Evolutionary conservation across 2,888 invertebrate species (phyloP), one percentile per base, ranked within the genome.

Genomic region (Oscheius myriophilus): DNA sequence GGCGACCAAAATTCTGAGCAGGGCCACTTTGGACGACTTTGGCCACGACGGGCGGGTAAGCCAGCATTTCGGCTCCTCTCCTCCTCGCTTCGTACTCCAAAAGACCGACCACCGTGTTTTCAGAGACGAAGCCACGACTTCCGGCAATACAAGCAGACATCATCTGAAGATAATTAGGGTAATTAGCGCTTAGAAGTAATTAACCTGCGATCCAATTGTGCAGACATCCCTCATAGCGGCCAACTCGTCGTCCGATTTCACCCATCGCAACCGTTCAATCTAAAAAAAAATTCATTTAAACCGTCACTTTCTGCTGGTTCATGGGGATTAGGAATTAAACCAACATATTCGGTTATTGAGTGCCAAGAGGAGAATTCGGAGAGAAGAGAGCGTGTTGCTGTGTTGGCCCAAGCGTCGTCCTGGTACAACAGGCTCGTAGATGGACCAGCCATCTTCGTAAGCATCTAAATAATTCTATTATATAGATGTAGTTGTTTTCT

Each of bases 31-130:
- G n/a, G n/a, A n/a, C n/a, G n/a, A n/a, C n/a, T n/a, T n/a, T n/a
- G n/a, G 96, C 98, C 18, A 97, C 93, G 0, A 98, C 98, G 0
- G 97, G 96, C 4, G 96, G 96, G 90, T 97, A 98, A 0, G 96
- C 95, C 51, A 94, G 76, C 55, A 58, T 71, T 45, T 76, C 72
- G 1, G 82, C 80, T 39, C 82, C 82, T 33, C 80, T 64, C 33
- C 72, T 93, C 92, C 87, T 91, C 91, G 53, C 58, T 45, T 65
- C 65, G 33, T 26, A 70, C 16, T 67, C 65, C 65, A 88, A 92
- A 91, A 61, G 93, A 90, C 86, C 92, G 91, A 85, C 93, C 92
- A 88, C 91, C 94, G 87, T 96, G 95, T 64, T 64, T 61, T 81
- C 79, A 18, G 67, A 73, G 54, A 74, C 78, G 53, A 77, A 51